Percentiles rank a stretch among this genome's conserved stretches.
Conservation (phyloP, 2,888 invertebrate species). For the Cerceris rybyensis region DNA sequence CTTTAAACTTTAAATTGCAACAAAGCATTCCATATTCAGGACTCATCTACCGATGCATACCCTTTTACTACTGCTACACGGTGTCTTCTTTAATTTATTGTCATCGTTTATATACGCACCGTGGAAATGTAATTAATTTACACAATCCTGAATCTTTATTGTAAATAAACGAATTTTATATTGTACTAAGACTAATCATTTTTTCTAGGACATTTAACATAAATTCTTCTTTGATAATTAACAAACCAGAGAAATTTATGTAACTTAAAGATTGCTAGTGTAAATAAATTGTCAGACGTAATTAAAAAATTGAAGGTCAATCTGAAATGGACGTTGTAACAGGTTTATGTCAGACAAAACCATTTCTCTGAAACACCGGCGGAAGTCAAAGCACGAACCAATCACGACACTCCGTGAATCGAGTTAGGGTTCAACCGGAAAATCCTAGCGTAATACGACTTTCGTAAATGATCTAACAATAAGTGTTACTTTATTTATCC, state of each 20-base stretch:
- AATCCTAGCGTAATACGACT: slow-evolving; percentile 44
- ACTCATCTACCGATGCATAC: background rate
- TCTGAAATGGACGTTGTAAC: background rate
- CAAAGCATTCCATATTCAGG: background rate
- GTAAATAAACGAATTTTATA: too few species aligned
- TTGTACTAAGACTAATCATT: too few species aligned
- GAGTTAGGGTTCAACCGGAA: slow-evolving; percentile 43
- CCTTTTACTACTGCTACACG: background rate
- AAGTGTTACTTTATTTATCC: slow-evolving; percentile 4
- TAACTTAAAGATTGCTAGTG: too few species aligned
- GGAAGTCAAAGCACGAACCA: slow-evolving; percentile 61
- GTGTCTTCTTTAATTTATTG: too few species aligned
- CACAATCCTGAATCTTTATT: too few species aligned
- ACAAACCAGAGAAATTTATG: too few species aligned
- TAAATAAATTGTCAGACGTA: too few species aligned
- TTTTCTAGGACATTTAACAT: too few species aligned
- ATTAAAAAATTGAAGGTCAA: background rate
- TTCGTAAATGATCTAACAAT: slow-evolving; percentile 43
- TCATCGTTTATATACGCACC: too few species aligned
- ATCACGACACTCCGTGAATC: slow-evolving; percentile 48
- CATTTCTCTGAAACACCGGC: slow-evolving; percentile 11
- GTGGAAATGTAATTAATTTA: too few species aligned
- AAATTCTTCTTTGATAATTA: too few species aligned
- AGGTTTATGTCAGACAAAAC: background rate
- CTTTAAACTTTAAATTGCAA: background rate